Base-by-base conservation (phyloP, 2,113 vertebrate species). In the Hemibagrus wyckioides region DNA sequence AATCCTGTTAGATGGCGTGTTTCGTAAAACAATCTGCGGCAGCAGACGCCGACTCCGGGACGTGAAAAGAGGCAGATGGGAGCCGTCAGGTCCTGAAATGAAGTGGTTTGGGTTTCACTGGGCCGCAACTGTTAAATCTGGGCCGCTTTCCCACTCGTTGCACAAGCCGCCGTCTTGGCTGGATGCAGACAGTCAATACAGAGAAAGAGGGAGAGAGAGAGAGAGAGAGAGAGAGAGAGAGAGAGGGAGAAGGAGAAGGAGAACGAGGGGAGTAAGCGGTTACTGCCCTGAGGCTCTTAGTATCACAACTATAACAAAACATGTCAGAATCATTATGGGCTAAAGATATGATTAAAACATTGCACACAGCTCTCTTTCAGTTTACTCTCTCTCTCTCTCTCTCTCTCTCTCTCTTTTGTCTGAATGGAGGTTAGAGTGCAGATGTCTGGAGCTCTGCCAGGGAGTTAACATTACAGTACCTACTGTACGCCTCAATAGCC, bases 251-350 rank as follows among this genome's bases (percentile, higher is more conserved):
- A 44, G 14, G 52, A 19, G 65, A 63, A 0, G n/a, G 36, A 80
- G 39, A 48, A 8, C 3, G 44, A 48, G 17, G 65, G 84, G 75
- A 69, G 48, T 61, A 41, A 57, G 94, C 0, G 50, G 48, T 25
- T 10, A 93, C 93, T 90, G 89, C 92, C 94, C 93, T 91, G 90
- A 93, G 95, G 93, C 94, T 90, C 94, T 94, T 95, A 95, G 94
- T 91, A 91, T 94, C 80, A 52, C 82, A 77, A 91, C 92, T 90
- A 90, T 94, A 95, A 94, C 90, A 95, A 95, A 96, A 96, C 94
- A 93, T 95, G 95, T 94, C 95, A 96, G 94, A 93, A 96, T 96
- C 93, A 92, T 95, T 96, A 96, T 95, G 94, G 92, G 91, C 82
- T 91, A 91, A 91, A 92, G 92, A 93, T 93, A 94, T 92, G 90